Base-by-base conservation (phyloP, 2,113 vertebrate genomes). In the Brachyhypopomus gauderio region DNA sequence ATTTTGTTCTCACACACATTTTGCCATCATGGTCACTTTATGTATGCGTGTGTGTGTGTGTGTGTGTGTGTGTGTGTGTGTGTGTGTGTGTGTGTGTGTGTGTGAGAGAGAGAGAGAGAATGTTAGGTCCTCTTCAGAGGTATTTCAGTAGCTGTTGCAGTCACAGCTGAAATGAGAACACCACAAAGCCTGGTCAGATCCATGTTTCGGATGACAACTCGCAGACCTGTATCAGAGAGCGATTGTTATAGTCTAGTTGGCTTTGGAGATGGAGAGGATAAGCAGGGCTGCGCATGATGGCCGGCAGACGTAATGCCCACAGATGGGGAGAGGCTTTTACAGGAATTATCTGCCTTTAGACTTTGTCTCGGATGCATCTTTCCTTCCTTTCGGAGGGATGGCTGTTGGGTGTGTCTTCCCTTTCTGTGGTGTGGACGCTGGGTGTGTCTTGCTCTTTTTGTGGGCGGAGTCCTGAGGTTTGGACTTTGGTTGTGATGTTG, bases 291-390 rank as follows among this genome's bases (percentile, higher is more conserved):
- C 36, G 12, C 23, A 16, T 38, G 48, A 38, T 2, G 14, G 23
- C 19, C 7, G 34, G 60, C 63, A 56, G 74, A 56, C 30, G 27
- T 62, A 16, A 71, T 64, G 52, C 41, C 55, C 22, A 20, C 79
- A 58, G 77, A 72, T 41, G 12, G 19, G 38, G 60, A 56, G 58
- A 67, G 36, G 22, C 25, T 27, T 77, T 27, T 20, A 82, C 83
- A 89, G 38, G 89, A 92, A 96, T 94, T 95, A 96, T 95, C 95
- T 96, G 88, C 90, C 89, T 85, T 94, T 88, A 16, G 90, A 88
- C 80, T 93, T 93, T 55, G 89, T 90, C 88, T 93, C 94, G 27
- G 85, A 72, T 75, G 85, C 85, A 70, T 91, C 89, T 62, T 90
- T 90, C 86, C 93, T 93, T 87, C 92, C 93, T 93, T 94, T 96